Conservation (phyloP, 2,113 vertebrate genomes). For the Platanista minor region DNA sequence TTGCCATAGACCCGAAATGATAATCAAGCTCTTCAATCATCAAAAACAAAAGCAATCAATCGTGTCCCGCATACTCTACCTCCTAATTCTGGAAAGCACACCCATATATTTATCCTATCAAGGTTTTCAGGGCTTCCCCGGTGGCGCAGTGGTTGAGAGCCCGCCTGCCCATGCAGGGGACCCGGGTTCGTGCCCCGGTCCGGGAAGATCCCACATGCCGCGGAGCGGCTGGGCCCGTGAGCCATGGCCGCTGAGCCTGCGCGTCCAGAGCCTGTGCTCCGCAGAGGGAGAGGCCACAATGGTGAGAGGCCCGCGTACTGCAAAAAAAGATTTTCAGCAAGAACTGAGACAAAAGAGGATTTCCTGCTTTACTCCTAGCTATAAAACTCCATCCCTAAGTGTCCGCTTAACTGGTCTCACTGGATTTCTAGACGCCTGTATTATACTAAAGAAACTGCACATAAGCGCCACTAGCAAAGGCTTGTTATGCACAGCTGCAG, state of each 20-base stretch:
- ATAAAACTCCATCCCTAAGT: neutral
- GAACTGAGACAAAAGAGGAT: neutral
- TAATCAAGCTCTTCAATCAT: neutral
- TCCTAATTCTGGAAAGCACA: neutral
- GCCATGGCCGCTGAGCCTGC: no score
- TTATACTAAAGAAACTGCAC: neutral
- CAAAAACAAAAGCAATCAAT: neutral
- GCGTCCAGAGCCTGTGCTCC: no score
- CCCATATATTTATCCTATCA: neutral
- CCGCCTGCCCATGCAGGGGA: no score
- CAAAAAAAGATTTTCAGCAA: slow-evolving; percentile 7
- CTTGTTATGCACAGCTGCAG: neutral
- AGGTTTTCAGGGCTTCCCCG: slow-evolving; percentile 4
- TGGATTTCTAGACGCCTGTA: neutral
- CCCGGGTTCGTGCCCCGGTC: no score
- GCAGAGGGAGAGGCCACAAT: no score
- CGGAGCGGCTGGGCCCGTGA: no score
- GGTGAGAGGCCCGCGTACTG: no score
- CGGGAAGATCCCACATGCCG: no score
- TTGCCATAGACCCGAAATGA: neutral
- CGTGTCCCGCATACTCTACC: neutral
- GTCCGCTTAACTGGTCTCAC: neutral
- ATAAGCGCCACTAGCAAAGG: no score
- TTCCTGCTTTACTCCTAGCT: neutral
- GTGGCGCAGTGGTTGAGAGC: no score